A percentile compares a stretch with the other conserved stretches of the same genome.
Evolutionary conservation across 2,797 vertebrate species (phyloP).

Genomic region (Carcharodon carcharias): DNA sequence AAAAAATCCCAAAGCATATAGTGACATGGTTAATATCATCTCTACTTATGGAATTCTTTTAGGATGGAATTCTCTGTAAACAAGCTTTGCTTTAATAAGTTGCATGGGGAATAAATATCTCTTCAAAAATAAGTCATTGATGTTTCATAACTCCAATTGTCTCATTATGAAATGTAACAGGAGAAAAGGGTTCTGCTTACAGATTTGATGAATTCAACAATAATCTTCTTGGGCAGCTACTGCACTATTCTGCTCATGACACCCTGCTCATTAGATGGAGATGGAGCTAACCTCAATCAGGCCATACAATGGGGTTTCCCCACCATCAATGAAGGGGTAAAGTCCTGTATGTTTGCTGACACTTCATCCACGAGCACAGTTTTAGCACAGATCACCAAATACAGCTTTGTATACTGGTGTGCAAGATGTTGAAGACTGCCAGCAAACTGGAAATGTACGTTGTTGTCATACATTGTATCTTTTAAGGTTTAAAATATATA

Average conservation of each 20-base stretch:
- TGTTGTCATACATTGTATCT: neutral
- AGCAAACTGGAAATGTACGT: neutral
- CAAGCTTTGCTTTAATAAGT: neutral
- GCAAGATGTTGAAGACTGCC: neutral
- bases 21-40: neutral
- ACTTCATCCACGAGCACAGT: neutral
- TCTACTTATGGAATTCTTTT: slow-evolving; percentile 2
- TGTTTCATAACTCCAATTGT: neutral
- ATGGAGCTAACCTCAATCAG: neutral
- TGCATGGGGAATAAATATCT: neutral
- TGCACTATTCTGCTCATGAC: neutral
- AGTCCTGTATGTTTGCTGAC: neutral
- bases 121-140: neutral
- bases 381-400: neutral
- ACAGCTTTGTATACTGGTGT: neutral
- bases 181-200: neutral
- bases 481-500: neutral
- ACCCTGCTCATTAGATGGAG: neutral
- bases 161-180: neutral
- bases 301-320: neutral
- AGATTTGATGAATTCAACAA: slow-evolving; percentile 9
- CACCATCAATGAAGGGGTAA: neutral
- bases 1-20: neutral
- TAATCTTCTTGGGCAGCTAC: neutral
- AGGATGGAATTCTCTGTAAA: slow-evolving; percentile 1